A percentile compares a stretch with the other conserved stretches of the same genome.
Conservation (phyloP, 2,113 vertebrate species). For the Phaethon lepturus region DNA sequence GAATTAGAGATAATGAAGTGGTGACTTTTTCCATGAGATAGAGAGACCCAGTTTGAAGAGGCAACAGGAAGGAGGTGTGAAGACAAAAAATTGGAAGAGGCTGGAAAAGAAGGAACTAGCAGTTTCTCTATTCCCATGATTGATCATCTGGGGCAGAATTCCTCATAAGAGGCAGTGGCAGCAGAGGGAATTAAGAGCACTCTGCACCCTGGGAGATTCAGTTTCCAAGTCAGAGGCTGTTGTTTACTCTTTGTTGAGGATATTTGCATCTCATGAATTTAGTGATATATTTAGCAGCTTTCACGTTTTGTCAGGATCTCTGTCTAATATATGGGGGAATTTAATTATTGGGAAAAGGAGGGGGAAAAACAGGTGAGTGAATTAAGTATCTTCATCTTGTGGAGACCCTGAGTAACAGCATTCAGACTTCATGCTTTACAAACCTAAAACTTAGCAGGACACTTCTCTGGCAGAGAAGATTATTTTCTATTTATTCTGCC, state of each 20-base stretch:
- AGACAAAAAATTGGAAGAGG: not conserved
- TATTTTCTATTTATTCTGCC: not conserved
- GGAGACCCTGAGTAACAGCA: not conserved
- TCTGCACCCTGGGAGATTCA: not conserved
- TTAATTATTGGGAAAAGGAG: not conserved
- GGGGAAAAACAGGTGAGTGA: not conserved
- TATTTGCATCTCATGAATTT: conserved; percentile 28
- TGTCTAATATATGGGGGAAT: not conserved
- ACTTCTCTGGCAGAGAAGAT: not conserved
- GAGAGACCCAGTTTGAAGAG: not conserved
- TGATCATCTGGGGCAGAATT: not conserved
- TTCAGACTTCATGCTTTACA: not conserved
- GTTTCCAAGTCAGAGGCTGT: not conserved
- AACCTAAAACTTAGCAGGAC: not conserved
- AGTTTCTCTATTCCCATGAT: not conserved
- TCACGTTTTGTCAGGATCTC: not conserved
- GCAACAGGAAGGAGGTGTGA: not conserved
- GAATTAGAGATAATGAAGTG: not conserved
- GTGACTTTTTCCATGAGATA: not conserved
- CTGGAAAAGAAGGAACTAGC: not conserved
- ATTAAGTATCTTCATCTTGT: not conserved
- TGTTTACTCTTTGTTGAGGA: not conserved
- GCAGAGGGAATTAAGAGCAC: not conserved
- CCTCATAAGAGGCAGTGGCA: not conserved
- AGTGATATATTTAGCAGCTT: not conserved